Conservation (phyloP, 2,888 invertebrate genomes). For the Troilus luridus region DNA sequence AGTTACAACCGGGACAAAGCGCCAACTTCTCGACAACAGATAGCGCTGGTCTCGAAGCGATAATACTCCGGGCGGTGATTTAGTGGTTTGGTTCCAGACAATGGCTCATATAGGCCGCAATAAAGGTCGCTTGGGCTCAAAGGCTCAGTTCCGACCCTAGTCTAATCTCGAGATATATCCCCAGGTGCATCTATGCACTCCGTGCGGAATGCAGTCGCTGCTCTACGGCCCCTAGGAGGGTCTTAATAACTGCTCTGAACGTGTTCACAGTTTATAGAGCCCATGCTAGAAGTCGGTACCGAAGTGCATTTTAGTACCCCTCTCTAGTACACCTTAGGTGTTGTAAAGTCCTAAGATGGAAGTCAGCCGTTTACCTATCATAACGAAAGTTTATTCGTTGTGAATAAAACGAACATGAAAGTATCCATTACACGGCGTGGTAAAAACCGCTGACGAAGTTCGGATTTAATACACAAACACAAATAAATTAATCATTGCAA, state of each 20-base stretch:
- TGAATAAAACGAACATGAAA: background rate
- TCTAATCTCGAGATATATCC: conserved; percentile 31
- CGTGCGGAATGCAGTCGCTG: background rate
- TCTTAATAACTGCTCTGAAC: conserved; percentile 45
- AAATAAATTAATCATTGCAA: no score
- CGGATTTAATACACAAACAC: no score
- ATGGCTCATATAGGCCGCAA: conserved; percentile 39
- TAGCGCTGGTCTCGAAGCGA: background rate
- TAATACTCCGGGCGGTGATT: background rate
- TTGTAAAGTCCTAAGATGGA: background rate
- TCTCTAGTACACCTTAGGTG: background rate
- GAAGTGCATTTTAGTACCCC: background rate
- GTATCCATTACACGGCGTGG: background rate
- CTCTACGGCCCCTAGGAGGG: background rate
- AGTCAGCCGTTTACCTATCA: background rate
- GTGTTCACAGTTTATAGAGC: conserved; percentile 27
- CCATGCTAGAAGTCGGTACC: background rate
- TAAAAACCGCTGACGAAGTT: background rate
- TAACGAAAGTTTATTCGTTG: background rate
- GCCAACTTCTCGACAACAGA: conserved; percentile 19
- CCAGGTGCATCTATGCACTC: conserved; percentile 38
- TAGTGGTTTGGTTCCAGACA: conserved; percentile 45
- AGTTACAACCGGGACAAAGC: conserved; percentile 13
- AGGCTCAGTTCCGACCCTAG: conserved; percentile 20
- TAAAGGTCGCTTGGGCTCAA: conserved; percentile 1